These are phyloP conservation scores for Machimus rusticus DNA, from an alignment of 2,888 invertebrate species.

Conservation along the genomic window DNA sequence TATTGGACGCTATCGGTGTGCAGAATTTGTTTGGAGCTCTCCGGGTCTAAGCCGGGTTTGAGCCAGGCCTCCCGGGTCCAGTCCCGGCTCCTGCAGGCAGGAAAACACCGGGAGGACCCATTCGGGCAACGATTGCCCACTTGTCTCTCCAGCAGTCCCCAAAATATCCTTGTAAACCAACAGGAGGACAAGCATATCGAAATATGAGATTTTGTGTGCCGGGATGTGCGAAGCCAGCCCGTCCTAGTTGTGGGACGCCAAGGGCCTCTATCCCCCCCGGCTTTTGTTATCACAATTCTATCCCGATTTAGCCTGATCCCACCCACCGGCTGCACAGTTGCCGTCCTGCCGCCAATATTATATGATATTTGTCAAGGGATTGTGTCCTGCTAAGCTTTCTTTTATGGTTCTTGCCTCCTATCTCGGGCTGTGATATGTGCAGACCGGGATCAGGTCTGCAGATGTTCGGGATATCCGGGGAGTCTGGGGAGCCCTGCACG, in stretches of 20 bases:
- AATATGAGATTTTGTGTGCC: slow-evolving; percentile 27
- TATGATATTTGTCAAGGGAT: slow-evolving; percentile 36
- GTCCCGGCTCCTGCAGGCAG: background rate
- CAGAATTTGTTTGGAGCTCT: background rate
- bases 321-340: slow-evolving; percentile 5
- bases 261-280: background rate
- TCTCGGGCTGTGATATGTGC: slow-evolving; percentile 9
- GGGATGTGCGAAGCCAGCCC: slow-evolving; percentile 8
- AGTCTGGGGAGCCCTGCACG: background rate
- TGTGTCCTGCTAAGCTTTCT: slow-evolving; percentile 41
- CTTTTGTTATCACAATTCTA: slow-evolving; percentile 40
- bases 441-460: slow-evolving; percentile 14
- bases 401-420: slow-evolving; percentile 26
- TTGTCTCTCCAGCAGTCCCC: slow-evolving; percentile 4
- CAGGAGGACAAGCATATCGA: slow-evolving; percentile 25
- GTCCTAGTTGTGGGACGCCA: slow-evolving; percentile 18
- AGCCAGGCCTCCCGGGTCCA: background rate
- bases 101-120: background rate
- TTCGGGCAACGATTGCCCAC: slow-evolving; percentile 32
- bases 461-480: slow-evolving; percentile 8
- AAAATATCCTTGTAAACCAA: slow-evolving; percentile 29
- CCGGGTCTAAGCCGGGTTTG: background rate
- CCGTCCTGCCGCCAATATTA: slow-evolving; percentile 29
- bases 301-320: slow-evolving; percentile 21
- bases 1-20: slow-evolving; percentile 4